Evolutionary conservation across 2,888 invertebrate genomes (phyloP).

Genomic region (Macrophya alboannulata): DNA sequence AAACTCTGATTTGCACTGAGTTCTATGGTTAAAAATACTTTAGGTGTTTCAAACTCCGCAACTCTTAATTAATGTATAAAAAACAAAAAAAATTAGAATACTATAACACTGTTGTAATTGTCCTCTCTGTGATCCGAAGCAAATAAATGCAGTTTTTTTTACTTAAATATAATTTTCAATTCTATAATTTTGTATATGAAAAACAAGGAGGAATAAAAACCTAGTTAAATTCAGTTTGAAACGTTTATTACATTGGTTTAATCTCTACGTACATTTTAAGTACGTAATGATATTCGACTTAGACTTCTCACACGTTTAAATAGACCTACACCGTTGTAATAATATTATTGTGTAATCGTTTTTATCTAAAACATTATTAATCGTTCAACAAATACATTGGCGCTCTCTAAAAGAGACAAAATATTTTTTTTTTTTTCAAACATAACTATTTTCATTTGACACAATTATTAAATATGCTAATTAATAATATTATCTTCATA

Average conservation of each 20-base stretch:
- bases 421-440: background rate
- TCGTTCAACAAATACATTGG: background rate
- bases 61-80: slow-evolving; percentile 20
- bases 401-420: background rate
- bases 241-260: slow-evolving; percentile 28
- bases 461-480: background rate
- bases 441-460: background rate
- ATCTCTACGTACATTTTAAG: background rate
- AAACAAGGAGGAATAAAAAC: background rate
- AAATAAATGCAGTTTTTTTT: slow-evolving; percentile 51
- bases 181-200: background rate
- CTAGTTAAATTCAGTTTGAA: background rate
- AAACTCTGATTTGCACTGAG: background rate
- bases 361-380: background rate
- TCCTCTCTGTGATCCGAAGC: slow-evolving; percentile 64
- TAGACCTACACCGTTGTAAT: background rate
- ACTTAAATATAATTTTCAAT: background rate
- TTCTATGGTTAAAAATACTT: background rate
- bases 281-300: background rate
- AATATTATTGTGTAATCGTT: background rate
- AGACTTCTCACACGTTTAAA: background rate
- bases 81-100: slow-evolving; percentile 42
- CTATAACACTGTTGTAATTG: slow-evolving; percentile 61
- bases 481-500: background rate
- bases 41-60: slow-evolving; percentile 11